Evolutionary conservation across 1,140 invertebrate genomes (phyloP), one percentile per base, ranked within the genome.

Genomic region (Drosophila leontia): DNA sequence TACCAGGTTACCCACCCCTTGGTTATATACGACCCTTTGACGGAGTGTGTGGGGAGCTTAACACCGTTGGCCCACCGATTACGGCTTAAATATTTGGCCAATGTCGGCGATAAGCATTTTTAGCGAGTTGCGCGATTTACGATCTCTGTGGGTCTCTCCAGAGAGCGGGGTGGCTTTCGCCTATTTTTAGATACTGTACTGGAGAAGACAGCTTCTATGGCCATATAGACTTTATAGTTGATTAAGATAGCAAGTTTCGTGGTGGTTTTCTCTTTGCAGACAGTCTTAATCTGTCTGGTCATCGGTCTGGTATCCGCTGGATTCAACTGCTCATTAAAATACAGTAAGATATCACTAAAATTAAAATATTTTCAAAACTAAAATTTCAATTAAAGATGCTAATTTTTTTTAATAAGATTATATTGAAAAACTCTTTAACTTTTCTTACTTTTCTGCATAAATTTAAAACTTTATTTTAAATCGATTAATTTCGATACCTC

Each of bases 41-140:
- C 39, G 9, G 44, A 80, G 55, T 55, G 42, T 64, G 41, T 37
- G 23, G 35, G 41, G 12, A 58, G 48, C 41, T 78, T 78, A 78
- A 51, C 75, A 78, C 75, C 51, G 7, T 62, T 39, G 44, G 37
- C 58, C 35, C 48, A 55, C 62, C 37, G 39, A 47, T 51, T 51
- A 39, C 15, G 44, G 37, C 23, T 41, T 34, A 78, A 68, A 78
- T 78, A 78, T 78, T 75, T 76, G 48, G 48, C 74, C 44, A 56
- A 42, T 72, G 70, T 17, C 53, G 44, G 29, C 35, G 74, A 76
- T 76, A 76, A 59, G 63, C 34, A 32, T 15, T 58, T 50, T 35
- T 37, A 15, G 56, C 34, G 7, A 19, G 32, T 32, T 32, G 19
- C 34, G 12, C 23, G 55, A 57, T 72, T 59, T 77, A 67, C 35